Evolutionary conservation across 1,140 invertebrate genomes (phyloP), one percentile per base, ranked within the genome.

Genomic region (Cotesia typhae): DNA sequence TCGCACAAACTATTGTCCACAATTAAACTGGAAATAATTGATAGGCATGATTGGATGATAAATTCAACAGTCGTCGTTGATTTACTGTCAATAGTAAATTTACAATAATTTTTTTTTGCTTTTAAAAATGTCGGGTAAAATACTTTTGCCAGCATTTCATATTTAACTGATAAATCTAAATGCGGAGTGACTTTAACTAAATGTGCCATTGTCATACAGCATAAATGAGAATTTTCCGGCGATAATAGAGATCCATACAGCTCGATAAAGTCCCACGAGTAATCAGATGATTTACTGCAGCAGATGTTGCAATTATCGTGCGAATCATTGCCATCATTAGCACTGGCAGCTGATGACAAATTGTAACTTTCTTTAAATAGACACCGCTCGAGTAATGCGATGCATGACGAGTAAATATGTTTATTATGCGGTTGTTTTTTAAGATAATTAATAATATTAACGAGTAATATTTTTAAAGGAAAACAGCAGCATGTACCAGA

Each of bases 401-500:
- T 78, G 0, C 81, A 82, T 0, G 83, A 77, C 6, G 70, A 77
- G 52, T 88, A 85, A 0, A 83, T 82, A 28, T 76, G 77, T 0
- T 74, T 55, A 66, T 82, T 83, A 0, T 76, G 73, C 37, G 80
- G 83, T 36, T 84, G 74, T 35, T 81, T 83, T 38, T 83, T 83
- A 0, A 89, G 70, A 47, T 88, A 81, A n/a, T 79, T 75, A 0
- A 87, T 75, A 7, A 89, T 73, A 57, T 78, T 82, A 3, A 76
- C 68, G 6, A 89, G 61, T 1, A 89, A 72, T 6, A 75, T 78
- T 28, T 80, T 86, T 0, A 89, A 86, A 4, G 90, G 89, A 74
- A 91, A 89, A 78, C 91, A 92, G 70, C 91, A 92, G 77, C 91
- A 92, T 0, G 89, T 89, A 4, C 91, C 91, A 61, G 88, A 88